phyloP scores from a whole-genome alignment of 2,113 vertebrate species.

The Damaliscus lunatus region DNA sequence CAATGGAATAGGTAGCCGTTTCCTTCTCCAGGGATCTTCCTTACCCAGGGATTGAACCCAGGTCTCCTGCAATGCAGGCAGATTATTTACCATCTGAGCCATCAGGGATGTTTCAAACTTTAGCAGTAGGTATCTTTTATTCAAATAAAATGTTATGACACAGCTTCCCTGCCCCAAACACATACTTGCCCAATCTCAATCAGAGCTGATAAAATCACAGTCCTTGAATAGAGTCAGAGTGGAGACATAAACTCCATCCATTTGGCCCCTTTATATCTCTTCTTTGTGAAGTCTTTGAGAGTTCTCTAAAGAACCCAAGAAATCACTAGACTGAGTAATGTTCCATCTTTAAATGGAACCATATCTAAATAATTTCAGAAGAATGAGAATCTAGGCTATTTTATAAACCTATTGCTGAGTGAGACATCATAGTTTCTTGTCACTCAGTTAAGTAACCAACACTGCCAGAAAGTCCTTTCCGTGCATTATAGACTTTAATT shows the following conservation, averaged over 20 bases:
- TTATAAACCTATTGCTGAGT: not conserved
- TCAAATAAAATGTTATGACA: not conserved
- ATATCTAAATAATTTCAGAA: not conserved
- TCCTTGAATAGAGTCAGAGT: not conserved
- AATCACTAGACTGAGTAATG: not conserved
- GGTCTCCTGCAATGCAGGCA: not conserved
- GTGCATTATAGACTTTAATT: not conserved
- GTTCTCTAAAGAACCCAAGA: not conserved
- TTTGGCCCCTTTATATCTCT: not conserved
- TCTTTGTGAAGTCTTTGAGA: not conserved
- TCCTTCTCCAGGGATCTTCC: not conserved
- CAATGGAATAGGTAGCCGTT: not conserved
- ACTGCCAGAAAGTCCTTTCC: not conserved
- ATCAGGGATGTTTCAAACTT: not conserved
- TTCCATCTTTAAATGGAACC: not conserved
- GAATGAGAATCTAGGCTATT: not conserved
- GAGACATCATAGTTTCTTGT: not conserved
- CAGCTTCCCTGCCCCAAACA: not conserved
- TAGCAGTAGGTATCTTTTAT: not conserved
- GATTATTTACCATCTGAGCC: not conserved
- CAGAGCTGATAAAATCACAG: not conserved
- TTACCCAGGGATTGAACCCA: too few species aligned
- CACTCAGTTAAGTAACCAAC: not conserved
- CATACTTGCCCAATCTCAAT: not conserved
- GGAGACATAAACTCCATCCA: not conserved